Evolutionary conservation across 2,888 invertebrate genomes (phyloP).

Genomic region (Microchrysa polita): DNA sequence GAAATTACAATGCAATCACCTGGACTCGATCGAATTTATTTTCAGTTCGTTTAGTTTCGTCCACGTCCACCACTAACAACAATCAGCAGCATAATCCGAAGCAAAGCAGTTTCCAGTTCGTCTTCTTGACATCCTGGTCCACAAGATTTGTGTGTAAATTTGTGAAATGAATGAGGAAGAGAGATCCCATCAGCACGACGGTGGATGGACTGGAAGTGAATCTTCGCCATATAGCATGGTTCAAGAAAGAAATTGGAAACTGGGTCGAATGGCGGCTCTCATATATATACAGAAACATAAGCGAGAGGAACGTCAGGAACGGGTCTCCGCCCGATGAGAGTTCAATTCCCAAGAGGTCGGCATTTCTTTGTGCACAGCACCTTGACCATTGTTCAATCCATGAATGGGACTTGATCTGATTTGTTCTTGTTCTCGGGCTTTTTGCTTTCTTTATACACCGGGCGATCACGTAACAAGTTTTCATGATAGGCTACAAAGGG

Average conservation of each 20-base stretch:
- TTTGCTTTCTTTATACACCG: slow-evolving; percentile 26
- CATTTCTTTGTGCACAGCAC: slow-evolving; percentile 45
- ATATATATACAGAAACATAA: slow-evolving; percentile 23
- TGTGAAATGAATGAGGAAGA: slow-evolving; percentile 46
- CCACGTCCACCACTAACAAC: no score
- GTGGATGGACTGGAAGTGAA: slow-evolving; percentile 14
- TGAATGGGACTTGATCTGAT: slow-evolving; percentile 47
- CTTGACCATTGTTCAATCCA: slow-evolving; percentile 45
- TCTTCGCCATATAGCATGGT: slow-evolving; percentile 8
- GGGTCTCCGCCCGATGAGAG: slow-evolving; percentile 35
- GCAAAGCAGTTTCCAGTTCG: no score
- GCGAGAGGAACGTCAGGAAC: slow-evolving; percentile 22
- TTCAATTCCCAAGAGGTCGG: slow-evolving; percentile 46
- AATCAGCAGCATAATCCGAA: slow-evolving; percentile 17
- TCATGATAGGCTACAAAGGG: neutral
- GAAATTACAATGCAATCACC: slow-evolving; percentile 43
- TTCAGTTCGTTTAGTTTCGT: slow-evolving; percentile 19
- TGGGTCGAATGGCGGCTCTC: slow-evolving; percentile 34
- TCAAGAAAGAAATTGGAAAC: slow-evolving; percentile 7
- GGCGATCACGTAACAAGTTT: slow-evolving; percentile 24
- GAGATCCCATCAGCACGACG: slow-evolving; percentile 20
- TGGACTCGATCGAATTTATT: slow-evolving; percentile 38
- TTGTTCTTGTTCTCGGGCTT: slow-evolving; percentile 31
- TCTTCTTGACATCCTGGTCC: slow-evolving; percentile 25
- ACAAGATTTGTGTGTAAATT: slow-evolving; percentile 46